Evolutionary conservation across 2,113 vertebrate species (phyloP).

Genomic region (Piprites chloris): DNA sequence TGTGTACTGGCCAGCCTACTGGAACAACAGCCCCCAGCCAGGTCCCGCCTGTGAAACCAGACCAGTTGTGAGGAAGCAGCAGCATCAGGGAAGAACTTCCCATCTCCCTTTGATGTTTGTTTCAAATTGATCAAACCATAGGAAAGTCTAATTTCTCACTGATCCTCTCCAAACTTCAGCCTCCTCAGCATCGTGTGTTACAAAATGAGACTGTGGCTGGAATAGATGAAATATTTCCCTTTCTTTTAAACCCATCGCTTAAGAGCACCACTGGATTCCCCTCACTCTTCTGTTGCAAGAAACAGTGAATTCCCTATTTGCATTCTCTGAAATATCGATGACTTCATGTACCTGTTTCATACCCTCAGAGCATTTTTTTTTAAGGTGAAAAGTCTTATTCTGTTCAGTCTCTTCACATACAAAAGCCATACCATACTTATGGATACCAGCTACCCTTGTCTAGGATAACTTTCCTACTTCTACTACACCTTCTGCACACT

Average conservation of each 20-base stretch:
- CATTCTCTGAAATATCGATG: background rate
- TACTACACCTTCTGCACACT: background rate
- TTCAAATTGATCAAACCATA: background rate
- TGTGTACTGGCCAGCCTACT: background rate
- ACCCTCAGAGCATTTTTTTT: background rate
- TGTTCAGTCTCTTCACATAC: background rate
- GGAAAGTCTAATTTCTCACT: background rate
- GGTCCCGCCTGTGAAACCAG: background rate
- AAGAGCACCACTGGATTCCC: background rate
- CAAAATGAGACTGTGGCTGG: background rate
- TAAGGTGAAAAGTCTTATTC: background rate
- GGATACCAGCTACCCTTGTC: background rate
- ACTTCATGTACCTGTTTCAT: background rate
- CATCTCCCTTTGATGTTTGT: background rate
- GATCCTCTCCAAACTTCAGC: background rate
- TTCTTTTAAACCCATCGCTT: background rate
- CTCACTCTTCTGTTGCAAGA: background rate
- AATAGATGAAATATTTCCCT: background rate
- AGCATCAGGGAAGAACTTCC: background rate
- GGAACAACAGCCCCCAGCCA: background rate
- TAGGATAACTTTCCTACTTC: background rate
- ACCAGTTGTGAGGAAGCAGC: background rate
- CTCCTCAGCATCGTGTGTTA: rapidly evolving
- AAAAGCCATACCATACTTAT: background rate
- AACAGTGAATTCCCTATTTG: background rate